phyloP scores from a whole-genome alignment of 2,797 vertebrate species.

The Buceros bicornis region DNA sequence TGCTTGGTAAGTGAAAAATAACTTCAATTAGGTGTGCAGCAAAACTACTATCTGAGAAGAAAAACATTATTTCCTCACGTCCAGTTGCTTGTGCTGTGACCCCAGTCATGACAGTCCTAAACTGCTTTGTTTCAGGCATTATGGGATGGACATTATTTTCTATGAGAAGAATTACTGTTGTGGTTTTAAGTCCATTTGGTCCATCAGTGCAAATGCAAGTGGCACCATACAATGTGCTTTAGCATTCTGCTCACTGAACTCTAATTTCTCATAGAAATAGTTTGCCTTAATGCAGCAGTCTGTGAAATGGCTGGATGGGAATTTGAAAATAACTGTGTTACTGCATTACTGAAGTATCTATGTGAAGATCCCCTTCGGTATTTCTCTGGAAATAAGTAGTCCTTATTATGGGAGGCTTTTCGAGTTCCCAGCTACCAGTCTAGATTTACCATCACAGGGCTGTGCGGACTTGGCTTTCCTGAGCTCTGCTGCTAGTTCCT shows the following conservation, averaged over 20 bases:
- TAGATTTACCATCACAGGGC: neutral
- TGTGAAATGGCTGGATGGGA: neutral
- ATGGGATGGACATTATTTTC: neutral
- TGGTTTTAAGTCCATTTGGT: neutral
- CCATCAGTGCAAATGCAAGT: neutral
- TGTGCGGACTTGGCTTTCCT: neutral
- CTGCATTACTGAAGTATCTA: neutral
- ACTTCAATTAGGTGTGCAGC: neutral
- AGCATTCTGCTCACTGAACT: neutral
- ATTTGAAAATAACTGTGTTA: neutral
- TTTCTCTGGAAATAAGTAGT: neutral
- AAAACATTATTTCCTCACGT: neutral
- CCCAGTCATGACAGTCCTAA: neutral
- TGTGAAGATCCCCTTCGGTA: neutral
- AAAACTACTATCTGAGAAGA: neutral
- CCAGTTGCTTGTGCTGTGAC: conserved; percentile 17
- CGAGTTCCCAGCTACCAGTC: neutral
- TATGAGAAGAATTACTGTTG: neutral
- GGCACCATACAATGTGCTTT: neutral
- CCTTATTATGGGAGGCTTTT: neutral
- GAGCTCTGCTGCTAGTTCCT: neutral
- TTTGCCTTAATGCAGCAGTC: neutral
- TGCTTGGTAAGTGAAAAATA: neutral
- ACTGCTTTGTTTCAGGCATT: conserved; percentile 25
- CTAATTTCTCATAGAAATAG: neutral